phyloP scores from a whole-genome alignment of 2,888 invertebrate genomes.

The Gerris lacustris region DNA sequence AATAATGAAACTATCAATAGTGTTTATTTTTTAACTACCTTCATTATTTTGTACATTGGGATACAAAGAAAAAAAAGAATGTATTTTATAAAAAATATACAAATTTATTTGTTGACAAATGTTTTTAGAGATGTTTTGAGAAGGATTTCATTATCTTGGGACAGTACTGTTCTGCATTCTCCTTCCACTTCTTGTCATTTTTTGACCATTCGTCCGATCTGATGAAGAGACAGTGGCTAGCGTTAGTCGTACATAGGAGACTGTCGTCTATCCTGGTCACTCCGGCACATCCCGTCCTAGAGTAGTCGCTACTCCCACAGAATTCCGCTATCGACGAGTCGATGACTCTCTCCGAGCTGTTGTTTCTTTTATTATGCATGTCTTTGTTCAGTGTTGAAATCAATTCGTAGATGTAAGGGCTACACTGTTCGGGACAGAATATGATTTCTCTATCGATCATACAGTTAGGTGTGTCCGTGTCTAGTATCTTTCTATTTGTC shows the following conservation, averaged over 20 bases:
- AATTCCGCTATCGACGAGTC: slow-evolving; percentile 18
- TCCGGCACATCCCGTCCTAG: slow-evolving; percentile 5
- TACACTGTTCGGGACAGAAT: slow-evolving; percentile 24
- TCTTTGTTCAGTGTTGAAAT: slow-evolving; percentile 14
- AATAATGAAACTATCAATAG: too few relatives aligned
- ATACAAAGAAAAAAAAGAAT: too few relatives aligned
- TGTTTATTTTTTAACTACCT: too few relatives aligned
- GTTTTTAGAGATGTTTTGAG: not conserved
- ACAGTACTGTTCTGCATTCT: not conserved
- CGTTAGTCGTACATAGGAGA: not conserved
- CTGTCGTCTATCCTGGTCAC: slow-evolving; percentile 7
- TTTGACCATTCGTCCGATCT: not conserved
- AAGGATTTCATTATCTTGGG: not conserved
- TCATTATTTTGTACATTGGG: too few relatives aligned
- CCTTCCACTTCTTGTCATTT: not conserved
- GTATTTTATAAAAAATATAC: too few relatives aligned
- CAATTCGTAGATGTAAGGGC: slow-evolving; percentile 22
- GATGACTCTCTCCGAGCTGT: slow-evolving; percentile 13
- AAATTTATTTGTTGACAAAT: too few relatives aligned
- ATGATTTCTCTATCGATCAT: slow-evolving; percentile 22
- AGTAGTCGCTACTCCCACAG: slow-evolving; percentile 14
- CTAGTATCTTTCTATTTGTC: slow-evolving; percentile 14
- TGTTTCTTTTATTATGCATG: not conserved
- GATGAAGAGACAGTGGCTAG: slow-evolving; percentile 4
- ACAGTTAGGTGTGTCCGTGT: slow-evolving; percentile 18